Evolutionary conservation across 1,140 invertebrate genomes (phyloP), one percentile per base, ranked within the genome.

Genomic region (Brachionus angularis): DNA sequence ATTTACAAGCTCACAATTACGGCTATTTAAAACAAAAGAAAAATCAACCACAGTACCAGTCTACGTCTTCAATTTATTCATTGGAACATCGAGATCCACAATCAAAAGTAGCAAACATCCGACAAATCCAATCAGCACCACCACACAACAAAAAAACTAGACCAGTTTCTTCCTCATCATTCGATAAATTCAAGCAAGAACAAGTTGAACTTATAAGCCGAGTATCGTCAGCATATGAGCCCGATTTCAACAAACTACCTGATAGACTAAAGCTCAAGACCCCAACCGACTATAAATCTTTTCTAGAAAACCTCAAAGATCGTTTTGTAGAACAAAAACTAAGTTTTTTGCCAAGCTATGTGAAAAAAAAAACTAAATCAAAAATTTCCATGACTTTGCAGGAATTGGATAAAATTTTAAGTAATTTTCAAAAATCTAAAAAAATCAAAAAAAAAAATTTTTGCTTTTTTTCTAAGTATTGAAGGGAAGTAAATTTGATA

Each of bases 291-390:
- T 58, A 39, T 23, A 36, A 39, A n/a, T 58, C 53, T 7, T 18
- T 39, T 39, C 14, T 58, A 34, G 53, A 58, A 18, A 39, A 21
- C 5, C 18, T 58, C 10, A 58, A 58, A 39, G 53, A 58, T 10
- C 36, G 39, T 12, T 58, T 58, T 58, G 53, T 58, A 1, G 53
- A 58, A 12, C 53, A 58, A 39, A 58, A 58, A 36, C 27, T 58
- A 14, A 42, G 53, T 23, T 58, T 27, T 58, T 39, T 39, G 1
- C 36, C 53, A n/a, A 58, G 18, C 25, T 33, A 36, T 39, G 8
- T 14, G 14, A 58, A 58, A 39, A 58, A 58, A 12, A 58, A 39
- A 23, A 16, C 18, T 18, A 58, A 39, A 58, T 39, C 21, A 23
- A 36, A 39, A 7, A 12, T 39, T 36, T 58, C 53, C 10, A 58